Base-by-base conservation (phyloP, 2,888 invertebrate genomes). In the Patella depressa region DNA sequence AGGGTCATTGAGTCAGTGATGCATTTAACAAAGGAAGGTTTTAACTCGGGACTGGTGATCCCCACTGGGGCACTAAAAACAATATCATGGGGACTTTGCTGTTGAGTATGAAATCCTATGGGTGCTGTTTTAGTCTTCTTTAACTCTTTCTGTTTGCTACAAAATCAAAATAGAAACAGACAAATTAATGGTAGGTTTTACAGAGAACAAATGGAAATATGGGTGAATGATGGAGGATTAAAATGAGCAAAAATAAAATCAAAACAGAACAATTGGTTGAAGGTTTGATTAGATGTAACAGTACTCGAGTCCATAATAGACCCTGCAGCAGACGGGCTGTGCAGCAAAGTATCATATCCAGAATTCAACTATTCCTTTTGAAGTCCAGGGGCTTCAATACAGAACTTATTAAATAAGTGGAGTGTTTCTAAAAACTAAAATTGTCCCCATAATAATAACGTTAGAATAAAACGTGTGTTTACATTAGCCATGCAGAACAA, bases 121-220 rank as follows among this genome's bases (percentile, higher is more conserved):
- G 88, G 88, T 19, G 86, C 88, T 55, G 88, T 89, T 82, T 85
- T 86, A 15, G 88, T 89, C 83, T 88, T 89, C 85, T 88, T 89
- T 71, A 82, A 73, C 75, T 87, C 87, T 72, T 78, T 82, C 72
- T 82, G 85, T 82, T 85, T 87, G 86, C 88, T 88, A 83, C 71
- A 82, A 80, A 81, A 81, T 74, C 73, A 45, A 73, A 78, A 70
- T 72, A 80, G 77, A 59, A 79, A 72, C 71, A 74, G n/a, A 59
- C 57, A 24, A 69, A 70, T 57, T 53, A 71, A 53, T 71, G 72
- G n/a, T 19, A 65, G n/a, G n/a, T 65, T n/a, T 65, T 65, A n/a
- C n/a, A 65, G 65, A 65, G 19, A n/a, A 71, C 19, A 17, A 55
- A n/a, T 15, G n/a, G 29, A 45, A 59, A 53, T 17, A 19, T 55